Percentiles rank a stretch among this genome's conserved stretches.
Evolutionary conservation across 2,888 invertebrate species (phyloP).

Genomic region (Sinohyriopsis cumingii): DNA sequence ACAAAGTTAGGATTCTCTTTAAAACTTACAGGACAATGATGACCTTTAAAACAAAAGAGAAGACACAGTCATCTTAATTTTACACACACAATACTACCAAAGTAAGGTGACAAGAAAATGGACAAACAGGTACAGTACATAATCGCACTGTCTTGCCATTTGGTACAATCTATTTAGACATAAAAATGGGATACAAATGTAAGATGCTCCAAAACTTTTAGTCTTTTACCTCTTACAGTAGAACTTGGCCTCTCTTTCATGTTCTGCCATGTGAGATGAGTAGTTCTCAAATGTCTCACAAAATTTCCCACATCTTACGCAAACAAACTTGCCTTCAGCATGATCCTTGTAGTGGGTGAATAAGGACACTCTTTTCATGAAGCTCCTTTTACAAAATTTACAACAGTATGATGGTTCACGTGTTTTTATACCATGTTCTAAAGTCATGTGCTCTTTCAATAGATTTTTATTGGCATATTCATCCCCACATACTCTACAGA

Average conservation of each 20-base stretch:
- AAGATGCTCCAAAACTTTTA: no score
- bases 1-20: no score
- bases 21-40: no score
- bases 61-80: no score
- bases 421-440: slow-evolving; percentile 2
- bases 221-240: slow-evolving; percentile 40
- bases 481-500: slow-evolving; percentile 8
- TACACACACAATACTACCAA: no score
- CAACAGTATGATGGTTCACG: slow-evolving; percentile 48
- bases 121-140: no score
- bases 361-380: slow-evolving; percentile 52
- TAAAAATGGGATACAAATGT: no score
- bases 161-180: no score
- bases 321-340: slow-evolving; percentile 48
- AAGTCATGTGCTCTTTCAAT: slow-evolving; percentile 5
- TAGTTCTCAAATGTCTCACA: slow-evolving; percentile 42
- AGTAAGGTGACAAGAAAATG: no score
- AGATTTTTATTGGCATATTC: slow-evolving; percentile 1
- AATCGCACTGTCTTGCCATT: no score
- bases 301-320: slow-evolving; percentile 61
- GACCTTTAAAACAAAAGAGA: no score
- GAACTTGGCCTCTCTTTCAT: slow-evolving; percentile 48
- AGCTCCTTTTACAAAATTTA: slow-evolving; percentile 51
- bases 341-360: slow-evolving; percentile 57
- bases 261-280: slow-evolving; percentile 50